phyloP scores from a whole-genome alignment of 2,797 vertebrate species.

The Paramormyrops hopkinsi region DNA sequence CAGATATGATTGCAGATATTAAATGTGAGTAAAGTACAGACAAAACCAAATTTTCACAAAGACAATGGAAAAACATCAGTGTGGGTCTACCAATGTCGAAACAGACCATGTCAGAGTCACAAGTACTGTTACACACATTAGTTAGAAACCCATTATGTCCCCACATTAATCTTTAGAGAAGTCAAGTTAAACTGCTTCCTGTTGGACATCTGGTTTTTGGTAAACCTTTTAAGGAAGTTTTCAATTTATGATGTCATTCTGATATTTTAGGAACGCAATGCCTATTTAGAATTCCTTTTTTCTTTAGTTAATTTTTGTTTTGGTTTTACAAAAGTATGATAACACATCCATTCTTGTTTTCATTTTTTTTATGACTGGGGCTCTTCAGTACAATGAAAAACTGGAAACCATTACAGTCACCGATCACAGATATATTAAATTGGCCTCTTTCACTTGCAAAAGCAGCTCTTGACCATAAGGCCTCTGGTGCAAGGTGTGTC shows the following conservation, averaged over 20 bases:
- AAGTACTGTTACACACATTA: not conserved
- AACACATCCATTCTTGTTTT: not conserved
- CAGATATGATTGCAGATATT: not conserved
- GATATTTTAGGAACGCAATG: slow-evolving; percentile 20
- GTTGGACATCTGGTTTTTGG: slow-evolving; percentile 15
- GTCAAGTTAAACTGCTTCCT: not conserved
- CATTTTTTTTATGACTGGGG: not conserved
- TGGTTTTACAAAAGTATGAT: not conserved
- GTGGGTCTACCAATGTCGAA: not conserved
- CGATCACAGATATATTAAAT: not conserved
- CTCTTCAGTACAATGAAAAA: not conserved
- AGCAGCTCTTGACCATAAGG: not conserved
- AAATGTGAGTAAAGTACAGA: not conserved
- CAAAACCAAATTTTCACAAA: not conserved
- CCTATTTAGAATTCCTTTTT: slow-evolving; percentile 24
- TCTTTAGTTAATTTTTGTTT: not conserved
- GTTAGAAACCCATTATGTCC: not conserved
- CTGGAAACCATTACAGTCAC: not conserved
- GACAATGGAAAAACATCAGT: not conserved
- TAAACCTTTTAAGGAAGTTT: slow-evolving; percentile 23
- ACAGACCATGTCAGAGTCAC: not conserved
- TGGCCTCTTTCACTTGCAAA: not conserved
- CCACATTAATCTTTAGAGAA: not conserved
- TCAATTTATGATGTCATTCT: slow-evolving; percentile 22
- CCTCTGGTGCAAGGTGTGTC: not conserved